Percentiles rank a stretch among this genome's conserved stretches.
Conservation (phyloP, 2,113 vertebrate genomes). For the Crypturellus undulatus region DNA sequence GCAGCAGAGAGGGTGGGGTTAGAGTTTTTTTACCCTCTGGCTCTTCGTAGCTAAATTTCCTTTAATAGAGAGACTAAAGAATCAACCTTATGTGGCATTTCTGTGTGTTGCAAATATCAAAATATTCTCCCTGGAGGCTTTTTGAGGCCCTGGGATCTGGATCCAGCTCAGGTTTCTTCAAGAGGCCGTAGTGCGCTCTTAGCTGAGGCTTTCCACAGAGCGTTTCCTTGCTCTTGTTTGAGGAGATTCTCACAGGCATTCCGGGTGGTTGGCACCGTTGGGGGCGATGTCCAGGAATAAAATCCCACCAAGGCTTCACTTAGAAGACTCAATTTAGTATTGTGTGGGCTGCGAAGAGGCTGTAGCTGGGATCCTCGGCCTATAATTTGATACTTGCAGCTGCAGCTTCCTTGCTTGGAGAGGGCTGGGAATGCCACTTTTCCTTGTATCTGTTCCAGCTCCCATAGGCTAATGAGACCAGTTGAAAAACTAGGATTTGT, state of each 20-base stretch:
- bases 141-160: conserved; percentile 19
- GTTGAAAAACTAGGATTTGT: not conserved
- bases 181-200: not conserved
- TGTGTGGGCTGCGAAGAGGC: conserved; percentile 34
- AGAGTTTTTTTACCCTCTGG: not conserved
- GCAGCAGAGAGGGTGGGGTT: not conserved
- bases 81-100: conserved; percentile 28
- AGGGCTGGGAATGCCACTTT: not conserved
- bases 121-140: conserved; percentile 35
- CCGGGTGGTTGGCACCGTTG: conserved; percentile 20
- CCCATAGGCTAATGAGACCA: not conserved
- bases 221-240: conserved; percentile 63
- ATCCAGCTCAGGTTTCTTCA: conserved; percentile 24
- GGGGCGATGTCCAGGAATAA: conserved; percentile 42
- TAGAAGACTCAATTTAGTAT: conserved; percentile 61
- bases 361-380: conserved; percentile 10
- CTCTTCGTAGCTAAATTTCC: not conserved
- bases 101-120: conserved; percentile 27
- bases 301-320: conserved; percentile 41
- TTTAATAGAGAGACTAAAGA: conserved; percentile 45
- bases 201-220: conserved; percentile 23
- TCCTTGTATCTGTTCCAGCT: not conserved
- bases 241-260: conserved; percentile 37
- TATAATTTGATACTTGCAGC: conserved; percentile 54
- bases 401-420: not conserved